A percentile compares a stretch with the other conserved stretches of the same genome.
These are phyloP conservation scores for Gonioctena quinquepunctata DNA, from an alignment of 1,140 invertebrate genomes.

Conservation along the genomic window DNA sequence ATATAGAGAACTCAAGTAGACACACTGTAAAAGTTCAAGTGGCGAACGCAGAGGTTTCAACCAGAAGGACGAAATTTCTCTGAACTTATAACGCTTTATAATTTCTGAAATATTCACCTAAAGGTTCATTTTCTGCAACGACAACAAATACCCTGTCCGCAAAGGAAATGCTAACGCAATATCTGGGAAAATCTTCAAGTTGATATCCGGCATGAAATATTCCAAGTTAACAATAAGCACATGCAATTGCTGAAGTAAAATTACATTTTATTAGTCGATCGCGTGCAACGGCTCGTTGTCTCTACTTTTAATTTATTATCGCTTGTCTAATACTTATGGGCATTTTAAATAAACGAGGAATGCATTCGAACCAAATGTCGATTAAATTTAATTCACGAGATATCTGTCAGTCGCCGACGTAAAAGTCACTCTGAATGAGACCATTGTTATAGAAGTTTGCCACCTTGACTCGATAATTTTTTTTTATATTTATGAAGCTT, in stretches of 20 bases:
- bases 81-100: too few relatives aligned
- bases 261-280: constrained; percentile 20
- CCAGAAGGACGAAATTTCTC: too few relatives aligned
- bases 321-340: constrained; percentile 16
- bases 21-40: too few relatives aligned
- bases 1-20: too few relatives aligned
- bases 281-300: neutral
- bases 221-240: constrained; percentile 11
- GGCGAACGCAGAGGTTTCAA: too few relatives aligned
- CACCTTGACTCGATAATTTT: too few relatives aligned
- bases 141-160: neutral
- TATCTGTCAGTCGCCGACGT: neutral
- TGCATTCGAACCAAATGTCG: neutral
- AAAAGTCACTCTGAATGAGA: neutral
- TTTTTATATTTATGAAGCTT: too few relatives aligned
- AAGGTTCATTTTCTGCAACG: too few relatives aligned
- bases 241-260: constrained; percentile 18
- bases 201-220: constrained; percentile 6
- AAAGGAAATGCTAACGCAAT: neutral
- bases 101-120: too few relatives aligned
- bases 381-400: neutral
- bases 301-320: constrained; percentile 12
- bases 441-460: neutral
- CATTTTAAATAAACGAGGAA: neutral
- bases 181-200: neutral